Evolutionary conservation across 2,888 invertebrate species (phyloP).

Genomic region (Pseudococcus jackbeardsleyi): DNA sequence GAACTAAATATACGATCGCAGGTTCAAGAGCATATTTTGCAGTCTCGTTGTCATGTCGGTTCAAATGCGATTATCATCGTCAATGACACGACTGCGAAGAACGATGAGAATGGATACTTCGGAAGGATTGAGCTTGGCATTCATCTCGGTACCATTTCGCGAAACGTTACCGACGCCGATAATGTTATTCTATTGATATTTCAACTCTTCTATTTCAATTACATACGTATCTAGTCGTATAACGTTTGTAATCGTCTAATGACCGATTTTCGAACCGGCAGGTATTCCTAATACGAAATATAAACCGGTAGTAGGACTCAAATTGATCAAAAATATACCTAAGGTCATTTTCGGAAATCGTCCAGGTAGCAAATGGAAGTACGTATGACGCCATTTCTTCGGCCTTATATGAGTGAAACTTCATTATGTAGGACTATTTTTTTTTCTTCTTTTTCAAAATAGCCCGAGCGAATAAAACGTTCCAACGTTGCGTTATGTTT

Average conservation of each 20-base stretch:
- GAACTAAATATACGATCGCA: neutral
- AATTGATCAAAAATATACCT: conserved; percentile 17
- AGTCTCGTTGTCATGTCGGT: neutral
- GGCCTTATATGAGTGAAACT: neutral
- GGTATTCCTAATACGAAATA: neutral
- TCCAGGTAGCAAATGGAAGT: neutral
- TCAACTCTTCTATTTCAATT: neutral
- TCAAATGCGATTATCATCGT: conserved; percentile 4
- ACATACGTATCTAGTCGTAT: neutral
- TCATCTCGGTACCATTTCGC: neutral
- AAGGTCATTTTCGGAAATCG: neutral
- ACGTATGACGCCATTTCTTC: neutral
- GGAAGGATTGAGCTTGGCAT: neutral
- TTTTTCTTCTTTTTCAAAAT: neutral
- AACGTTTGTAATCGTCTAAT: neutral
- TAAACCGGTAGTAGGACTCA: conserved; percentile 12
- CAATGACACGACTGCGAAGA: neutral
- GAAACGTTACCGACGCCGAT: neutral
- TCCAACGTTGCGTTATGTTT: neutral
- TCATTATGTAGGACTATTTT: neutral
- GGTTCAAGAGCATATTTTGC: neutral
- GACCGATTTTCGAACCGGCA: neutral
- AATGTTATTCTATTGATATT: neutral
- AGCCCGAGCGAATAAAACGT: neutral
- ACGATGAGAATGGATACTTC: neutral